Base-by-base conservation (phyloP, 2,888 invertebrate species). In the Lasiommata megera region DNA sequence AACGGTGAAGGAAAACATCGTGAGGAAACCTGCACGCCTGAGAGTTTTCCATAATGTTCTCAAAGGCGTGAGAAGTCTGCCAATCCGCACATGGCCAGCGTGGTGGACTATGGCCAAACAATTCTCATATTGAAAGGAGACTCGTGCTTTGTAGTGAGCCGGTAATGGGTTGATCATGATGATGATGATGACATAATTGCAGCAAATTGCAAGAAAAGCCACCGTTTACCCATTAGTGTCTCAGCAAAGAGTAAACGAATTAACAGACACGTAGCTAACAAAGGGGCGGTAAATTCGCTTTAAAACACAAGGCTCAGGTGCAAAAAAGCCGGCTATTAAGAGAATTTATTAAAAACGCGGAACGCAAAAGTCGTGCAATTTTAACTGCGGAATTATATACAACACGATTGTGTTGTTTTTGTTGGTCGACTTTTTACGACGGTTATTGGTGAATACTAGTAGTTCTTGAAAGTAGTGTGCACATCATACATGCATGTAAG, bases 151-250 rank as follows among this genome's bases (percentile, higher is more conserved):
- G n/a, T n/a, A n/a, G n/a, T n/a, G n/a, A n/a, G n/a, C n/a, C n/a
- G n/a, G n/a, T 6, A 6, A 28, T 28, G 28, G 28, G 28, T 28
- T 28, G 28, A 28, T 28, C 3, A 28, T 28, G 28, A 28, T 28
- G 28, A 28, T 28, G 23, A 23, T 5, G 2, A 3, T 23, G 23
- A 23, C 86, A 85, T 88, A 88, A 89, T 88, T 88, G 84, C 71
- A 79, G 82, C 80, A 87, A 88, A 88, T 88, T 86, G 86, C 76
- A 77, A 85, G 88, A 81, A 85, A 85, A 86, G 82, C 83, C 76
- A 31, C 79, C 84, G 79, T 84, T 87, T 84, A 40, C 80, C 84
- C 79, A 85, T 87, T 85, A 88, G 80, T 72, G 75, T 73, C 70
- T 74, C 74, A 69, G 80, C 80, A 77, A 82, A 84, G 86, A 85